These are phyloP conservation scores for Amyelois transitella DNA, from an alignment of 1,140 invertebrate genomes.

Conservation along the genomic window DNA sequence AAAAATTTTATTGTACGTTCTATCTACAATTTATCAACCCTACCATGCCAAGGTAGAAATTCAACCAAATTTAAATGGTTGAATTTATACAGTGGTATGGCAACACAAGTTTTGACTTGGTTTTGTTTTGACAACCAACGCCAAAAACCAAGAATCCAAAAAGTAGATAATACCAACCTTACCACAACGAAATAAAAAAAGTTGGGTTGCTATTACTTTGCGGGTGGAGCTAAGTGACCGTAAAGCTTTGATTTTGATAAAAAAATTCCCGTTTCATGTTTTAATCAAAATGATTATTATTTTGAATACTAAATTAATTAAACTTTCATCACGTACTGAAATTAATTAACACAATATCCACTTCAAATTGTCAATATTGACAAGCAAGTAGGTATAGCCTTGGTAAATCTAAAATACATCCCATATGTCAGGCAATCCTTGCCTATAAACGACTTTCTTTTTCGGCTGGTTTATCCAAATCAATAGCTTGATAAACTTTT, in stretches of 20 bases:
- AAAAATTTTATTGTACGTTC: no score
- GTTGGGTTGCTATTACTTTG: background rate
- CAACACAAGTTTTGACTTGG: background rate
- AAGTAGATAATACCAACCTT: background rate
- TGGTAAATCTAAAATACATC: constrained; percentile 22
- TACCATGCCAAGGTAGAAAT: no score
- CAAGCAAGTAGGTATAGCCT: constrained; percentile 56
- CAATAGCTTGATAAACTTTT: constrained; percentile 32
- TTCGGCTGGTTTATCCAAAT: constrained; percentile 37
- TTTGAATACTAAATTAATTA: background rate
- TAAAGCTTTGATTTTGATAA: background rate
- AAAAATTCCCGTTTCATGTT: background rate
- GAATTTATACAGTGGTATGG: no score
- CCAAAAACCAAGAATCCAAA: background rate
- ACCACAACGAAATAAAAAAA: background rate
- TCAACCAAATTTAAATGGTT: no score
- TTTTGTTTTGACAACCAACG: no score
- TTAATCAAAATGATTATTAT: background rate
- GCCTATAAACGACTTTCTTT: constrained; percentile 14
- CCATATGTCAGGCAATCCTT: constrained; percentile 5
- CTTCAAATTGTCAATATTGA: constrained; percentile 55
- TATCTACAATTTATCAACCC: no score
- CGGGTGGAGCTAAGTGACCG: background rate
- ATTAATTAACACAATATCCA: constrained; percentile 3
- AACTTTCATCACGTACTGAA: background rate